These are phyloP conservation scores for Taenaris catops DNA, from an alignment of 2,888 invertebrate genomes.

Conservation along the genomic window DNA sequence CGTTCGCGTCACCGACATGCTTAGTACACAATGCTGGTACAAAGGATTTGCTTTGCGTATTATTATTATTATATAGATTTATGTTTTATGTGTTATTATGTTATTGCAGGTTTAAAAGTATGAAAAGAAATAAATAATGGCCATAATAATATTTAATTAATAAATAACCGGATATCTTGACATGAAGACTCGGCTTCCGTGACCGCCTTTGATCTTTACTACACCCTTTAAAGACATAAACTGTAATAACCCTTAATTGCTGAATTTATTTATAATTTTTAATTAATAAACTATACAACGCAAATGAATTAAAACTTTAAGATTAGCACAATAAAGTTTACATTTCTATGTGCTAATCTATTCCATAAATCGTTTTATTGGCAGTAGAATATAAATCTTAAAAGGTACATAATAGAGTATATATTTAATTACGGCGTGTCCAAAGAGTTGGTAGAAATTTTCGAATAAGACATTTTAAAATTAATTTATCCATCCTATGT, in stretches of 20 bases:
- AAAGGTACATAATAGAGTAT: background rate
- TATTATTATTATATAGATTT: no score
- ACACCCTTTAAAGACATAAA: constrained; percentile 20
- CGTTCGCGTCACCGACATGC: no score
- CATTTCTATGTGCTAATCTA: background rate
- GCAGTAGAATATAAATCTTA: constrained; percentile 1
- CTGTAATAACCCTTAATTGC: constrained; percentile 25
- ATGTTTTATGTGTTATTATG: no score
- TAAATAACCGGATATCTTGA: constrained; percentile 20
- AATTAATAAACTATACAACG: constrained; percentile 21
- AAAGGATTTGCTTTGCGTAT: no score
- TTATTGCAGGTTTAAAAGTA: no score
- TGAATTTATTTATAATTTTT: constrained; percentile 26
- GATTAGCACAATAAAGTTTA: constrained; percentile 6
- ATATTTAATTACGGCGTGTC: constrained; percentile 3
- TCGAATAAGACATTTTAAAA: constrained; percentile 26
- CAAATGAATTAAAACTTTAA: constrained; percentile 12
- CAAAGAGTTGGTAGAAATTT: constrained; percentile 14
- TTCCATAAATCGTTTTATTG: background rate
- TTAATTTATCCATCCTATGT: constrained; percentile 16
- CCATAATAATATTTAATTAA: constrained; percentile 3
- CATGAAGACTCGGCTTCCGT: constrained; percentile 22
- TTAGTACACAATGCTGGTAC: no score
- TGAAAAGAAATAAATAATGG: no score
- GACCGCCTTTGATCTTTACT: constrained; percentile 27